A percentile compares a stretch with the other conserved stretches of the same genome.
These are phyloP conservation scores for Antennarius striatus DNA, from an alignment of 2,113 vertebrate species.

Conservation along the genomic window DNA sequence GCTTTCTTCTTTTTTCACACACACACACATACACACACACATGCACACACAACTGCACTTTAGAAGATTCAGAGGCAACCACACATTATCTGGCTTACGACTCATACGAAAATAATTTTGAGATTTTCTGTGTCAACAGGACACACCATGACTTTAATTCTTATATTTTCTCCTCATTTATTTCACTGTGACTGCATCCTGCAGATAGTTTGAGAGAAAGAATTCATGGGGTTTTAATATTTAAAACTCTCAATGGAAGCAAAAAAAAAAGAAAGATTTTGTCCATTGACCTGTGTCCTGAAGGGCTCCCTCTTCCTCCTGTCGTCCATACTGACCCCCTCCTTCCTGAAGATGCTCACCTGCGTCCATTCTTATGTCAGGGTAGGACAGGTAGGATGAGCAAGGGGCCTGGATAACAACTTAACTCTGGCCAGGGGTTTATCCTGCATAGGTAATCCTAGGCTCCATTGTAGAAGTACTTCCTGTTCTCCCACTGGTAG, in stretches of 20 bases:
- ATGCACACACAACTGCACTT: constrained; percentile 15
- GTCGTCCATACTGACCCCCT: constrained; percentile 8
- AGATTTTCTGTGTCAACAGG: constrained; percentile 65
- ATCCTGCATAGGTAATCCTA: constrained; percentile 61
- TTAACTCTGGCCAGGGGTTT: constrained; percentile 44
- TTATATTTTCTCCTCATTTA: no score
- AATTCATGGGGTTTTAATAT: constrained; percentile 17
- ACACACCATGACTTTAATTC: constrained; percentile 13
- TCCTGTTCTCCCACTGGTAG: constrained; percentile 54
- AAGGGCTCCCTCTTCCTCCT: constrained; percentile 26
- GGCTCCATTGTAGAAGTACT: constrained; percentile 47
- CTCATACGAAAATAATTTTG: constrained; percentile 60
- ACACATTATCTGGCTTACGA: constrained; percentile 38
- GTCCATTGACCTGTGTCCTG: constrained; percentile 49
- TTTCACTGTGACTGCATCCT: no score
- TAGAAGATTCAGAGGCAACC: constrained; percentile 35
- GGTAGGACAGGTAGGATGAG: constrained; percentile 21
- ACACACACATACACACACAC: constrained; percentile 10
- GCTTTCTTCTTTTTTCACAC: constrained; percentile 41
- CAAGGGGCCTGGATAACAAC: constrained; percentile 14
- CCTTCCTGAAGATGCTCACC: constrained; percentile 34
- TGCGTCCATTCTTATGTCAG: constrained; percentile 43
- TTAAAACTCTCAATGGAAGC: no score
- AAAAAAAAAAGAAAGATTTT: constrained; percentile 38
- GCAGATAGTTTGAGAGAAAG: no score